Evolutionary conservation across 2,797 vertebrate genomes (phyloP), one percentile per base, ranked within the genome.

Genomic region (Myotis vivesi): DNA sequence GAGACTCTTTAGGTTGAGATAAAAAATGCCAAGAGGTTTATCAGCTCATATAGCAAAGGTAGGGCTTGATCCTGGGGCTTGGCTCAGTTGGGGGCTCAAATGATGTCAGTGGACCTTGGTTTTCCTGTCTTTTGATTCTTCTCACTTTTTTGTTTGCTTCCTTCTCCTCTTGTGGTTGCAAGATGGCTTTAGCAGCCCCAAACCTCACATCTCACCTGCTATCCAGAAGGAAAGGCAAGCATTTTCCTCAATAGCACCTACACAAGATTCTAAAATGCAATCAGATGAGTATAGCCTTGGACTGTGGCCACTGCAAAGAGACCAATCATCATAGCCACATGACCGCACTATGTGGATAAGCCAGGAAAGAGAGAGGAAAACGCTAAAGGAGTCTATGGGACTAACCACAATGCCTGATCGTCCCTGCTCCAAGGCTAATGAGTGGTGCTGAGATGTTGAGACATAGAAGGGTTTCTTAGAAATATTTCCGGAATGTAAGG

Each of bases 21-120:
- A 25, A 89, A 44, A 92, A 91, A 95, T 93, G 75, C 91, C 95
- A 96, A 95, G 72, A 91, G 22, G n/a, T 49, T 89, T 89, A 88
- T 89, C 72, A 93, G 72, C 6, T 91, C 62, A 5, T 36, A 19
- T 11, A 68, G 69, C 23, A 80, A 68, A 91, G 77, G 36, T 7
- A 57, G 20, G 19, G 9, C 30, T 92, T 77, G 53, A 6, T 66
- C 68, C 10, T 8, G 79, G 28, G 66, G 16, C 13, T 17, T 69
- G 53, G 15, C 15, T 51, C 76, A 19, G 6, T 0, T 30, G 25
- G 19, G 12, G n/a, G 30, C 11, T 72, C 33, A 55, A 36, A 44
- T 33, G 23, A 44, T 3, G 15, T 77, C 44, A 38, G 20, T 4
- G 55, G 75, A 59, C 15, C 20, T 36, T 1, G 4, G 7, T 36